These are phyloP conservation scores for Hipposideros armiger DNA, from an alignment of 2,113 vertebrate species.

Conservation along the genomic window DNA sequence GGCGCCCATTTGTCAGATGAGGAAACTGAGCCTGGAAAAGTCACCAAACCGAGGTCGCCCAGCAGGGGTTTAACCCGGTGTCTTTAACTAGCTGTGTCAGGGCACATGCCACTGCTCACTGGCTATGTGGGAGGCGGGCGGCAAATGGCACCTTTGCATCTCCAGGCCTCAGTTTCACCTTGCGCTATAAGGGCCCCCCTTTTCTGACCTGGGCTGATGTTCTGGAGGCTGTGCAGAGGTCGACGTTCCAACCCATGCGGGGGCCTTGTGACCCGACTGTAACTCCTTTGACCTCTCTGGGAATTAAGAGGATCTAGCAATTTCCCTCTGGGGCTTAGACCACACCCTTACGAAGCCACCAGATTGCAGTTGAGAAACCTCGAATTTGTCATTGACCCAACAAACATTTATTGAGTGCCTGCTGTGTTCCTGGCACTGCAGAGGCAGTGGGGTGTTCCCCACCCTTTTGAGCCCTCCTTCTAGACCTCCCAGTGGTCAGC, in stretches of 20 bases:
- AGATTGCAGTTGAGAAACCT: not conserved
- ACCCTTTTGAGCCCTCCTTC: not conserved
- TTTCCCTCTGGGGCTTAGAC: not conserved
- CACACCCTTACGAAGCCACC: not conserved
- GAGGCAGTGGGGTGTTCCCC: not conserved
- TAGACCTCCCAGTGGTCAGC: not conserved
- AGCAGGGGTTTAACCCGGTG: not conserved
- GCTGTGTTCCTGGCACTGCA: not conserved
- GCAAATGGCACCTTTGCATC: not conserved
- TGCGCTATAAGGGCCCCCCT: not conserved
- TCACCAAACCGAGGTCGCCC: not conserved
- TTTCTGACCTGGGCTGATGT: not conserved
- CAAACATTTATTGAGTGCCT: not conserved
- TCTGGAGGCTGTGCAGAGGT: not conserved
- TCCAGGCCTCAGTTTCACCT: not conserved
- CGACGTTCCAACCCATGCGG: not conserved
- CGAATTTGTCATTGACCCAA: not conserved
- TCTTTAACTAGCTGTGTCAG: not conserved
- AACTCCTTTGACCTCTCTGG: not conserved
- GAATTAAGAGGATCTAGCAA: not conserved
- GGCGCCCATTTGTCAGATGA: not conserved
- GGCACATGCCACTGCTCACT: not conserved
- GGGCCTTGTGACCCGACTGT: accelerated
- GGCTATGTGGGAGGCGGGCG: not conserved
- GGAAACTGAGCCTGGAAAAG: slow-evolving; percentile 25